Conservation (phyloP, 30 jellyfish, hydroid and myxozoan species). For the Chrysaora quinquecirrha region DNA sequence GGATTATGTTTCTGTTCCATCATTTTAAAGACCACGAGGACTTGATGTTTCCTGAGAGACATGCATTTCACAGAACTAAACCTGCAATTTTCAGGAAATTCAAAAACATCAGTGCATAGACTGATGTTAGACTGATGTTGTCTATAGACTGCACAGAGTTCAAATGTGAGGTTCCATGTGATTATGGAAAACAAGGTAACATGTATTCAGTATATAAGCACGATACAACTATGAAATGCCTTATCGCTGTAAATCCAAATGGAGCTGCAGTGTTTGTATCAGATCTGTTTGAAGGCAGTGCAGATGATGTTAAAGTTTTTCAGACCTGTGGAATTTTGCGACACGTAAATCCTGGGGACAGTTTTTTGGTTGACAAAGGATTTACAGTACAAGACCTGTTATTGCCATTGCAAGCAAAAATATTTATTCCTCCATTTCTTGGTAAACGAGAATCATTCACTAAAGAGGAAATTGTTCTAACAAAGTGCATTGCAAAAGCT, state of each 20-base stretch:
- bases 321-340: slow-evolving; percentile 46
- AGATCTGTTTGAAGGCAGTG: slow-evolving; percentile 65
- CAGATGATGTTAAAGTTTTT: slow-evolving; percentile 43
- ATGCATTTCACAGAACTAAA: no score
- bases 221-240: slow-evolving; percentile 67
- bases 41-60: no score
- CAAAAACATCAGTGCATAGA: no score
- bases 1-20: no score
- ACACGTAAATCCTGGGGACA: slow-evolving; percentile 58
- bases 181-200: no score
- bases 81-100: no score
- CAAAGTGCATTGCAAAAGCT: slow-evolving; percentile 61
- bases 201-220: slow-evolving; percentile 51
- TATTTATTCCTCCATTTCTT: slow-evolving; percentile 48
- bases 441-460: slow-evolving; percentile 48
- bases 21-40: no score
- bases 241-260: slow-evolving; percentile 67
- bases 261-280: slow-evolving; percentile 70
- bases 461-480: slow-evolving; percentile 42
- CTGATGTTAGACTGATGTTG: no score
- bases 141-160: no score
- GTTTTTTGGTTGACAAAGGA: slow-evolving; percentile 1
- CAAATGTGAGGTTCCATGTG: no score
- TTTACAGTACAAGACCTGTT: not conserved
- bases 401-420: slow-evolving; percentile 29